Percentiles rank a stretch among this genome's conserved stretches.
These are phyloP conservation scores for Thalassaphorura encarpata DNA, from an alignment of 1,140 invertebrate genomes.

Conservation along the genomic window DNA sequence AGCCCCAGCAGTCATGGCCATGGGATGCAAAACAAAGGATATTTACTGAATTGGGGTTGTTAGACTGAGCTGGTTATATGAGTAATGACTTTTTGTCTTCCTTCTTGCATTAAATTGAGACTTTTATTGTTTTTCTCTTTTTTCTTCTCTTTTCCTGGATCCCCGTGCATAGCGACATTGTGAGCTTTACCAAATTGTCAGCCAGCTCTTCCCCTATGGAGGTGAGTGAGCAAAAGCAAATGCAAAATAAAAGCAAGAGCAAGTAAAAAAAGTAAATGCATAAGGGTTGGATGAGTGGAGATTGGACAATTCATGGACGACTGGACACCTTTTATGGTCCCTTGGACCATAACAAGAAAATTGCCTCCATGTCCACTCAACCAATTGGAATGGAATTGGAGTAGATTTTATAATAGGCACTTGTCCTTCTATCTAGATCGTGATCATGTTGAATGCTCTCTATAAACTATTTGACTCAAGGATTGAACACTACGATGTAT, in stretches of 20 bases:
- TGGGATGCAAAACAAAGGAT: no score
- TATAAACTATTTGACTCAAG: constrained; percentile 41
- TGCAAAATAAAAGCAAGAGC: neutral
- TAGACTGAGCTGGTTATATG: neutral
- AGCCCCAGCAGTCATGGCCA: no score
- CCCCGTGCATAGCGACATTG: constrained; percentile 36
- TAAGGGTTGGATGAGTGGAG: no score
- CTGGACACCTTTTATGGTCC: no score
- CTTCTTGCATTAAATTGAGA: no score
- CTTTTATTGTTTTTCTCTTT: neutral
- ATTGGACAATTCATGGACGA: no score
- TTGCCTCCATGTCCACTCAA: neutral
- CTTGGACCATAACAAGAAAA: no score
- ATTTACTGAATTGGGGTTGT: no score
- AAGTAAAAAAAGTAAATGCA: neutral
- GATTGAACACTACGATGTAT: constrained; percentile 42
- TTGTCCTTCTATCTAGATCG: constrained; percentile 34
- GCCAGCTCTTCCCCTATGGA: constrained; percentile 40
- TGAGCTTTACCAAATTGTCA: constrained; percentile 39
- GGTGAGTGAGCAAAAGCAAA: constrained; percentile 20
- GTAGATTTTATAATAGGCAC: constrained; percentile 2
- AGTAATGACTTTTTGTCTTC: neutral
- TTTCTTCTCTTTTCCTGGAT: neutral
- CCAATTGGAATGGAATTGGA: neutral
- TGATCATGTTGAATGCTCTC: constrained; percentile 39